Percentiles rank a stretch among this genome's conserved stretches.
Conservation (phyloP, 1,140 invertebrate species). For the Saccostrea glomerata region DNA sequence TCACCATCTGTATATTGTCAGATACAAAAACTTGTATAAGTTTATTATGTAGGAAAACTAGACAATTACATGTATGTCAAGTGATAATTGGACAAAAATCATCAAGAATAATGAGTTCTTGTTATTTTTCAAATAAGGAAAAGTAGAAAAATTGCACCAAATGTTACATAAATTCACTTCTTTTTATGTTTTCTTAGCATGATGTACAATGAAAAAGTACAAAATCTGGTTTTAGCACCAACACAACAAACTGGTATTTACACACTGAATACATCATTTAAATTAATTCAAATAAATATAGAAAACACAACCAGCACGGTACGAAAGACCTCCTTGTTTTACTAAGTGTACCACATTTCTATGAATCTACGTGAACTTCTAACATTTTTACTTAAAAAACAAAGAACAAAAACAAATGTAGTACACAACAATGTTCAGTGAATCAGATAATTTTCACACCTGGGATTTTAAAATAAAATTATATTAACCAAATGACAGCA, state of each 20-base stretch:
- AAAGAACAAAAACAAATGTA: too few species aligned
- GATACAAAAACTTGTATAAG: not conserved
- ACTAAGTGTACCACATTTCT: not conserved
- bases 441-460: too few species aligned
- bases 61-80: not conserved
- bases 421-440: too few species aligned
- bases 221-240: constrained; percentile 38
- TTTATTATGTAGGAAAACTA: not conserved
- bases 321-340: not conserved
- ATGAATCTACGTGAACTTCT: not conserved
- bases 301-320: constrained; percentile 17
- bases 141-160: constrained; percentile 35
- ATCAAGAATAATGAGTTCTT: not conserved
- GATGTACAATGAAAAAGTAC: constrained; percentile 1
- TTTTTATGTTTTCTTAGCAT: not conserved
- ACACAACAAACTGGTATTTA: constrained; percentile 32
- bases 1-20: not conserved
- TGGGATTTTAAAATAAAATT: too few species aligned
- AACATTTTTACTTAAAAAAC: too few species aligned
- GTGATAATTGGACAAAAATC: not conserved
- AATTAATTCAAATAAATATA: constrained; percentile 28
- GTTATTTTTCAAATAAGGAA: not conserved
- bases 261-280: not conserved
- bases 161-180: not conserved
- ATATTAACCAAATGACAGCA: too few species aligned